Evolutionary conservation across 2,113 vertebrate species (phyloP), one percentile per base, ranked within the genome.

Genomic region (Colossoma macropomum): DNA sequence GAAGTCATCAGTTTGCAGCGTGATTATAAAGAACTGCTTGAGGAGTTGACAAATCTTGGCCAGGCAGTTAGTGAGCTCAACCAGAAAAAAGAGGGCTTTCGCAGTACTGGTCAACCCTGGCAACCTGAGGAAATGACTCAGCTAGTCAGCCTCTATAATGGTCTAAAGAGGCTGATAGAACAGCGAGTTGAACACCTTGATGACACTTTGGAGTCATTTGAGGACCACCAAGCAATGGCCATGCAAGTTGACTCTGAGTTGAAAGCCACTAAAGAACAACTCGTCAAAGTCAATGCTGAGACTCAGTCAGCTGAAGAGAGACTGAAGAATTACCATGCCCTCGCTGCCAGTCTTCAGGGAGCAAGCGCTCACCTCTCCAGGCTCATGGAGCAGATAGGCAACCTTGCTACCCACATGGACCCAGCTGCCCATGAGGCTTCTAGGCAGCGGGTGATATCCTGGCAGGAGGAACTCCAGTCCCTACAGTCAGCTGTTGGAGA

Each of bases 81-180:
- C 79, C 96, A 98, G 79, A 98, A 98, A 92, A 97, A 95, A 79
- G 97, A 99, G 79, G 95, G 95, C 41, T 98, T 98, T 86, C 94
- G 96, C 38, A 97, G 95, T 84, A 95, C 95, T 0, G 98, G 98
- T 19, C 97, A 97, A 77, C 95, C 95, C 0, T 97, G 95, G 95
- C 93, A 95, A 72, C 91, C 96, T 9, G 97, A 97, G 41, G 95
- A 95, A 88, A 97, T 97, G 91, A 91, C 95, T 38, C 92, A 94
- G 77, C 92, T 99, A 23, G 88, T 95, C 19, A 89, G 90, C 0
- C 89, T 95, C 0, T 95, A 97, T 90, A 93, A 95, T 63, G 91
- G 89, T 69, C 89, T 98, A 75, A 97, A 94, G 83, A 94, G 93
- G 28, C 93, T 92, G 66, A 90, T 91, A 27, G 94, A 96, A 85